Evolutionary conservation across 2,113 vertebrate species (phyloP), one percentile per base, ranked within the genome.

Genomic region (Aepyceros melampus): DNA sequence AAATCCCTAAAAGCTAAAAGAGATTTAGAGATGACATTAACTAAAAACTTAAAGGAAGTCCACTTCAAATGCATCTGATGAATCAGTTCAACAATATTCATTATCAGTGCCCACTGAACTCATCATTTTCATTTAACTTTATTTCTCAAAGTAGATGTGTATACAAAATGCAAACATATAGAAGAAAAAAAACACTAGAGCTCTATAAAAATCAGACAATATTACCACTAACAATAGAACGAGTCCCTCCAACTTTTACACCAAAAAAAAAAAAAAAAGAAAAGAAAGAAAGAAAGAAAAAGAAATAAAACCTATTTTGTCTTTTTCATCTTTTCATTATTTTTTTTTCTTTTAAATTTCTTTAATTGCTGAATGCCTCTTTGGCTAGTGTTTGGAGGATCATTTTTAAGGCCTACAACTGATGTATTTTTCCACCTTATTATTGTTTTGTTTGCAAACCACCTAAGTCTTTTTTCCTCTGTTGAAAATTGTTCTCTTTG

Each of bases 311-410:
- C 2, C 19, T 25, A 9, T 86, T 1, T 2, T 16, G 14, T 40
- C 6, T 12, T 21, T 10, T 11, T 51, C 0, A 47, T n/a, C 25
- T 8, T 7, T 82, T n/a, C n/a, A n/a, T n/a, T n/a, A n/a, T n/a
- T n/a, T n/a, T n/a, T n/a, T n/a, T n/a, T n/a, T 82, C 97, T 89
- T 89, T 89, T 81, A 60, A 82, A 87, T 90, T 74, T 97, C 82
- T 97, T 97, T 98, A 97, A 95, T 94, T 86, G 95, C 98, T 58
- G 49, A 93, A 58, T 83, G 89, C 84, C 97, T 96, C 93, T 98
- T 96, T 97, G 96, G 95, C 97, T 96, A 95, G 71, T 71, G 56
- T 89, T 29, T 86, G 55, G 40, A 92, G 40, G 94, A 93, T 86
- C 55, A 67, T 56, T 79, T 55, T 55, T 92, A 31, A 85, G 79